Conservation (phyloP, 2,113 vertebrate genomes). For the Anhinga anhinga region DNA sequence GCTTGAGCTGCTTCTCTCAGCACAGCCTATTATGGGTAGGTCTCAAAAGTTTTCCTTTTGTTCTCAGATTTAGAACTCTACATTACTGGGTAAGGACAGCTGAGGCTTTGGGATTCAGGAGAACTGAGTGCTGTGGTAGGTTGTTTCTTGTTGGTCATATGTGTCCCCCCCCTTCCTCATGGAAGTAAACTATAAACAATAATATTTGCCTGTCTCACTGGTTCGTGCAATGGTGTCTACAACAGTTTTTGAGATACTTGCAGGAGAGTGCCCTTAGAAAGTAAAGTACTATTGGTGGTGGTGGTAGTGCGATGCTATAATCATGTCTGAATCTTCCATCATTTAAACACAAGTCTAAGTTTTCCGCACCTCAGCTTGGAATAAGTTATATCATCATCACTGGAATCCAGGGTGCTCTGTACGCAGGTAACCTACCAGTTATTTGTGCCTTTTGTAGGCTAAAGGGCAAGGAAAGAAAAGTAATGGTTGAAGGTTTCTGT, state of each 20-base stretch:
- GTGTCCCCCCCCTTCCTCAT: neutral
- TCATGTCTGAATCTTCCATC: neutral
- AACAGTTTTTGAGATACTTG: neutral
- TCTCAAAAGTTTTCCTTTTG: neutral
- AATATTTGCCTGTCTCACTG: neutral
- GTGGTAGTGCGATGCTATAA: neutral
- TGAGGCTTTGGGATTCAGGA: neutral
- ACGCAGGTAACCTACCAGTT: neutral
- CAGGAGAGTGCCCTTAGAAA: neutral
- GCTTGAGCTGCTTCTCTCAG: neutral
- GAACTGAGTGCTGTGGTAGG: neutral
- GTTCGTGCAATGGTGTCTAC: neutral
- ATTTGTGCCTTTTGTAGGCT: neutral
- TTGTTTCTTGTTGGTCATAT: neutral
- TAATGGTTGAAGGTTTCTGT: neutral
- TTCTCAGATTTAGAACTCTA: neutral
- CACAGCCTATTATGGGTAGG: neutral
- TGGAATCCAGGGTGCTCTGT: neutral
- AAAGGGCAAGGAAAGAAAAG: constrained; percentile 1
- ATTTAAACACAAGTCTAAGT: neutral
- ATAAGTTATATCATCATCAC: neutral
- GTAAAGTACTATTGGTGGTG: neutral
- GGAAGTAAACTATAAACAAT: neutral
- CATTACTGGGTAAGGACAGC: neutral
- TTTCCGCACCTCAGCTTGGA: neutral